Conservation (phyloP, 2,797 vertebrate species). For the Capromys pilorides region DNA sequence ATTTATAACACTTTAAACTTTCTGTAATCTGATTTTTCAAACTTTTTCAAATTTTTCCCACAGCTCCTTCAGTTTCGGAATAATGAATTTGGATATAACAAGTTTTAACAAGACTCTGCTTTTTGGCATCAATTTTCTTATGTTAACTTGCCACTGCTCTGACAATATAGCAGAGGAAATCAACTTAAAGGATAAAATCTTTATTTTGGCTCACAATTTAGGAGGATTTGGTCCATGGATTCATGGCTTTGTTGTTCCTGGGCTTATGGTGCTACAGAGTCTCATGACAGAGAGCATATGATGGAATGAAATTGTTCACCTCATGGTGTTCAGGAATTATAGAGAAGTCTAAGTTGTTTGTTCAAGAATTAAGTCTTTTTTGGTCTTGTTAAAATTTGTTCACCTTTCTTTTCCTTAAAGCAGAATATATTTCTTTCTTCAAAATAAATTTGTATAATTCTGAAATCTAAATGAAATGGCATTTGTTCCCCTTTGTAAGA, state of each 20-base stretch:
- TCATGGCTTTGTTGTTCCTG: neutral
- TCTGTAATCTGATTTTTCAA: neutral
- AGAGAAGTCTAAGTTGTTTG: neutral
- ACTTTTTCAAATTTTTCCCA: neutral
- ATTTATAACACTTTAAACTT: neutral
- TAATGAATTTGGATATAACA: neutral
- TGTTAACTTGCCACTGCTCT: neutral
- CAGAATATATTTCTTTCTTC: neutral
- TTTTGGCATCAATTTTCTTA: neutral
- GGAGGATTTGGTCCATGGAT: neutral
- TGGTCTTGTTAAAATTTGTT: slow-evolving; percentile 7
- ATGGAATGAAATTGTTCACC: neutral
- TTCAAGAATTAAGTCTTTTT: neutral
- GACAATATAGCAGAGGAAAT: neutral
- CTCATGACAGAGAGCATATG: neutral
- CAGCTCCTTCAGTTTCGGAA: neutral
- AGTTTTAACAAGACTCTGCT: neutral
- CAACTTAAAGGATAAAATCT: neutral
- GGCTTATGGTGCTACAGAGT: neutral
- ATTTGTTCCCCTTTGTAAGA: slow-evolving; percentile 23
- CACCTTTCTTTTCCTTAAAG: slow-evolving; percentile 9
- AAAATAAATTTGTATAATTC: slow-evolving; percentile 18
- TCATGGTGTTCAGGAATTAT: neutral
- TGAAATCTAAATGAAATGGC: slow-evolving; percentile 53
- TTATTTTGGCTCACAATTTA: neutral